phyloP scores from a whole-genome alignment of 2,888 invertebrate genomes.

The Melolontha melolontha region DNA sequence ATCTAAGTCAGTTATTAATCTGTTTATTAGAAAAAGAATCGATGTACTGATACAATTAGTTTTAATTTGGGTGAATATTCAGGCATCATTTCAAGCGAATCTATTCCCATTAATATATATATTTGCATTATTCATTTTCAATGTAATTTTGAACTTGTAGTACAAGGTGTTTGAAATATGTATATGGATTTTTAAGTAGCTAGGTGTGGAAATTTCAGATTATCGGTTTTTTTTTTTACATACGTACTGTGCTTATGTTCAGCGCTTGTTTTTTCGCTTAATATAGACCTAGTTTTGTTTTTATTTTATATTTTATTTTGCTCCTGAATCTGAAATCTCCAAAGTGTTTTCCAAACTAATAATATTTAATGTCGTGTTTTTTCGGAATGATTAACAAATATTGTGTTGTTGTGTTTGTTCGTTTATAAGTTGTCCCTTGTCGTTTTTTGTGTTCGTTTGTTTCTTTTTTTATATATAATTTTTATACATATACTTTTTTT shows the following conservation, averaged over 20 bases:
- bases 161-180: slow-evolving; percentile 6
- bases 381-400: slow-evolving; percentile 61
- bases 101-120: slow-evolving; percentile 29
- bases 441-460: slow-evolving; percentile 62
- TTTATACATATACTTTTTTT: slow-evolving; percentile 35
- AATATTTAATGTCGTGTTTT: slow-evolving; percentile 51
- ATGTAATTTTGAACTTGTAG: slow-evolving; percentile 13
- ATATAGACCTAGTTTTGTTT: slow-evolving; percentile 35
- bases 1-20: too few species aligned
- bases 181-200: slow-evolving; percentile 46
- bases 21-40: slow-evolving; percentile 18
- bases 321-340: slow-evolving; percentile 39
- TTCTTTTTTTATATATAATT: slow-evolving; percentile 54
- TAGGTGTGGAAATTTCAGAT: slow-evolving; percentile 46
- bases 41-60: slow-evolving; percentile 39
- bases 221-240: slow-evolving; percentile 37
- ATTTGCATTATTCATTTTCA: slow-evolving; percentile 8
- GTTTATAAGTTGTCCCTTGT: slow-evolving; percentile 61
- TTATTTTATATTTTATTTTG: slow-evolving; percentile 35
- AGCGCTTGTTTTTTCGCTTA: slow-evolving; percentile 32
- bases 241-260: slow-evolving; percentile 36
- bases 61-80: background rate
- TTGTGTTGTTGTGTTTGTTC: slow-evolving; percentile 59
- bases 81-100: slow-evolving; percentile 4
- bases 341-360: slow-evolving; percentile 43